phyloP scores from a whole-genome alignment of 2,113 vertebrate species.

The Trinectes maculatus region DNA sequence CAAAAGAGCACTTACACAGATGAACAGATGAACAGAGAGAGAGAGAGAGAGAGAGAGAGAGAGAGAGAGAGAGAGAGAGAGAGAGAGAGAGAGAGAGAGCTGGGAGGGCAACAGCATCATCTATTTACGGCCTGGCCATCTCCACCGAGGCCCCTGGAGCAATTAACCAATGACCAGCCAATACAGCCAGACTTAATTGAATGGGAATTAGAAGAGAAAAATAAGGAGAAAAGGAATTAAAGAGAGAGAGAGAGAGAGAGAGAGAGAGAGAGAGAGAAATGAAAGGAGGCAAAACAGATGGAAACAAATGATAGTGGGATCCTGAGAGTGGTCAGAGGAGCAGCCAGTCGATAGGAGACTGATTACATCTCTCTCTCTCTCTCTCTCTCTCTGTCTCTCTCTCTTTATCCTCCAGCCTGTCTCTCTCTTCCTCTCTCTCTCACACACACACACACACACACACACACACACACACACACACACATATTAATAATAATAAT shows the following conservation, averaged over 20 bases:
- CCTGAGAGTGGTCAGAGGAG: slow-evolving; percentile 78
- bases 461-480: neutral
- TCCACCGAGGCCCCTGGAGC: slow-evolving; percentile 53
- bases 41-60: no score
- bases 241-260: slow-evolving; percentile 29
- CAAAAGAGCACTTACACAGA: neutral
- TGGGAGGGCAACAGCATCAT: slow-evolving; percentile 2
- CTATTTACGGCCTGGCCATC: slow-evolving; percentile 50
- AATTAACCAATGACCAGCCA: slow-evolving; percentile 75
- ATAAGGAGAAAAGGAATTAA: slow-evolving; percentile 54
- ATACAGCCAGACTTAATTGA: slow-evolving; percentile 75
- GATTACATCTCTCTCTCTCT: slow-evolving; percentile 71
- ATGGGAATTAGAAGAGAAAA: slow-evolving; percentile 73
- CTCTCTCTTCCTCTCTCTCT: slow-evolving; percentile 31
- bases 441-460: slow-evolving; percentile 9
- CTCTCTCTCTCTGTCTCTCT: slow-evolving; percentile 33
- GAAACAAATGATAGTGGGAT: slow-evolving; percentile 78
- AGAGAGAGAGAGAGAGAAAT: slow-evolving; percentile 36
- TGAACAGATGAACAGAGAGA: no score
- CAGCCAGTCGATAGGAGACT: slow-evolving; percentile 77
- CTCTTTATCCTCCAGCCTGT: slow-evolving; percentile 8
- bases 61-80: no score
- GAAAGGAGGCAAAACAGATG: slow-evolving; percentile 71
- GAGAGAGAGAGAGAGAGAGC: neutral
- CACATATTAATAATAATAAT: no score